Percentiles rank a stretch among this genome's conserved stretches.
Evolutionary conservation across 2,888 invertebrate genomes (phyloP).

Genomic region (Tetropium fuscum): DNA sequence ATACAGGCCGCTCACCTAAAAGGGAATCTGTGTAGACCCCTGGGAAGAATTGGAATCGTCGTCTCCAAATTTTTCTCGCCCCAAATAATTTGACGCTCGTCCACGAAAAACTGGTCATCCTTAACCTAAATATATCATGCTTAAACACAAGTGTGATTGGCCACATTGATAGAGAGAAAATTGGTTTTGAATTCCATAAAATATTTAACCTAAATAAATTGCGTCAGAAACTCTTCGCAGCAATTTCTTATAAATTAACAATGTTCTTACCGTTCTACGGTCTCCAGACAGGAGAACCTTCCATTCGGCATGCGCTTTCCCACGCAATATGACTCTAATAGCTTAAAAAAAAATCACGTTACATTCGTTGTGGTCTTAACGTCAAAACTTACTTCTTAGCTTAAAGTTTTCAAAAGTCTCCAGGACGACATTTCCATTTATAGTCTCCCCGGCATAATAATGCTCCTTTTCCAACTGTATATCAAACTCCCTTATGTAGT

Average conservation of each 20-base stretch:
- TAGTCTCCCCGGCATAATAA: constrained; percentile 80
- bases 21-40: constrained; percentile 78
- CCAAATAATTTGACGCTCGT: constrained; percentile 79
- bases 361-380: not conserved
- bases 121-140: constrained; percentile 63
- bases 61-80: constrained; percentile 77
- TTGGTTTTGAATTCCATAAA: no score
- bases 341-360: constrained; percentile 60
- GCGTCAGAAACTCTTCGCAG: no score
- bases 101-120: constrained; percentile 82
- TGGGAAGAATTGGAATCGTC: constrained; percentile 75
- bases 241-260: no score
- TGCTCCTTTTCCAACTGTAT: constrained; percentile 80
- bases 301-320: constrained; percentile 83
- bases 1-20: constrained; percentile 64
- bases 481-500: constrained; percentile 82
- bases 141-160: not conserved
- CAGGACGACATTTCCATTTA: constrained; percentile 76
- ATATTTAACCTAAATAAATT: no score
- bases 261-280: constrained; percentile 70
- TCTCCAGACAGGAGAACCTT: constrained; percentile 81
- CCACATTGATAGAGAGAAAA: not conserved
- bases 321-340: constrained; percentile 77
- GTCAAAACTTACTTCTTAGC: constrained; percentile 72
- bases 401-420: constrained; percentile 82